Percentiles rank a stretch among this genome's conserved stretches.
phyloP scores from a whole-genome alignment of 2,797 vertebrate species.

The Etheostoma nigrum region DNA sequence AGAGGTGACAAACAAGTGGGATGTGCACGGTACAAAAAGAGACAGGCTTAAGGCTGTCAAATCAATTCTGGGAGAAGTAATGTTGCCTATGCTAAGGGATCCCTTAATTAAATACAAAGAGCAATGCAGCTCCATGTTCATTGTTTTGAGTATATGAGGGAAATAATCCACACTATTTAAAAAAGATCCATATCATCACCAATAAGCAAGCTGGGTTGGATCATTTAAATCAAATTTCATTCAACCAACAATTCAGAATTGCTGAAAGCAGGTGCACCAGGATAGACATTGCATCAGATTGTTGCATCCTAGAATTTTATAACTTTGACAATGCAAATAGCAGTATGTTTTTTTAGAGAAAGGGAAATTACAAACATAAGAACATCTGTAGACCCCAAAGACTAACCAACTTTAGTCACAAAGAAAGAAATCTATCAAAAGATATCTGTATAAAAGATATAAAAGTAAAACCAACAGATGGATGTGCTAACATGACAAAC shows the following conservation, averaged over 20 bases:
- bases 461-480: constrained; percentile 31
- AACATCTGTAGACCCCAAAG: constrained; percentile 30
- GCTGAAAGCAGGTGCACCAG: constrained; percentile 14
- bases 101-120: constrained; percentile 64
- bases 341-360: not conserved
- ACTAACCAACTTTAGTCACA: constrained; percentile 16
- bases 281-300: constrained; percentile 24
- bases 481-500: constrained; percentile 35
- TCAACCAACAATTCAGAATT: constrained; percentile 27
- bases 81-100: constrained; percentile 55
- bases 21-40: constrained; percentile 54
- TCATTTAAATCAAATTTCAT: constrained; percentile 45
- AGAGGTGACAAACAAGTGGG: constrained; percentile 75
- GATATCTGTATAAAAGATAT: not conserved
- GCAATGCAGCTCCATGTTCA: constrained; percentile 44
- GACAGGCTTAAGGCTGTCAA: constrained; percentile 62
- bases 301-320: constrained; percentile 27
- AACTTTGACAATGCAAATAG: no score
- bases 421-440: constrained; percentile 13
- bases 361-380: constrained; percentile 9
- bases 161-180: constrained; percentile 36
- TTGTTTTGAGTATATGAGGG: constrained; percentile 39
- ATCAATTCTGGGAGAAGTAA: constrained; percentile 60
- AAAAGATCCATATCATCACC: constrained; percentile 48
- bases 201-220: constrained; percentile 46